Conservation (phyloP, 2,888 invertebrate genomes). For the Drosophila gaucha region DNA sequence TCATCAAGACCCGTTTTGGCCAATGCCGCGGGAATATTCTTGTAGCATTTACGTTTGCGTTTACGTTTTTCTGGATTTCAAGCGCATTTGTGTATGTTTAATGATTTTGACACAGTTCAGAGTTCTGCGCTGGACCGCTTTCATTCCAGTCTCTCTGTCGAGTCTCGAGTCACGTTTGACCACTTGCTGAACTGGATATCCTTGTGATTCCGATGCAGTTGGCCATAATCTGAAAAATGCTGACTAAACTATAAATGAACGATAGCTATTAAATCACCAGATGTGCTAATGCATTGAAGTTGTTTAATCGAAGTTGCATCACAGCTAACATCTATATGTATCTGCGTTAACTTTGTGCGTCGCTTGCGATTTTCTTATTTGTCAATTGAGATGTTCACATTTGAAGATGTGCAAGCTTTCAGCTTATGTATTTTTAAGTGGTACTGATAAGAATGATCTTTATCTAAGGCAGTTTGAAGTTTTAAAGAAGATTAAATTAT, state of each 20-base stretch:
- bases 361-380: constrained; percentile 3
- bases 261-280: constrained; percentile 20
- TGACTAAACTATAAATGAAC: constrained; percentile 1
- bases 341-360: too few species aligned
- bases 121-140: constrained; percentile 43
- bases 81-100: constrained; percentile 18
- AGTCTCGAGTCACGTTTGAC: constrained; percentile 43
- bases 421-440: too few species aligned
- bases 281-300: constrained; percentile 13
- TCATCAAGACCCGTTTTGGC: constrained; percentile 55
- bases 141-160: constrained; percentile 52
- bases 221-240: constrained; percentile 2
- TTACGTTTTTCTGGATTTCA: constrained; percentile 39
- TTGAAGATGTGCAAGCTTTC: too few species aligned
- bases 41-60: constrained; percentile 24
- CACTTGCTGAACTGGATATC: constrained; percentile 61
- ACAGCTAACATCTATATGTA: constrained; percentile 7
- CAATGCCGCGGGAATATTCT: constrained; percentile 39
- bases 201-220: constrained; percentile 38
- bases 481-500: too few species aligned
- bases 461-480: too few species aligned
- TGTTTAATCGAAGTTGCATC: constrained; percentile 34
- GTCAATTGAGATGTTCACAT: background rate
- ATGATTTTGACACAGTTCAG: constrained; percentile 59
- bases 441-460: too few species aligned